Base-by-base conservation (phyloP, 1,140 invertebrate species). In the Drosophila bocqueti region DNA sequence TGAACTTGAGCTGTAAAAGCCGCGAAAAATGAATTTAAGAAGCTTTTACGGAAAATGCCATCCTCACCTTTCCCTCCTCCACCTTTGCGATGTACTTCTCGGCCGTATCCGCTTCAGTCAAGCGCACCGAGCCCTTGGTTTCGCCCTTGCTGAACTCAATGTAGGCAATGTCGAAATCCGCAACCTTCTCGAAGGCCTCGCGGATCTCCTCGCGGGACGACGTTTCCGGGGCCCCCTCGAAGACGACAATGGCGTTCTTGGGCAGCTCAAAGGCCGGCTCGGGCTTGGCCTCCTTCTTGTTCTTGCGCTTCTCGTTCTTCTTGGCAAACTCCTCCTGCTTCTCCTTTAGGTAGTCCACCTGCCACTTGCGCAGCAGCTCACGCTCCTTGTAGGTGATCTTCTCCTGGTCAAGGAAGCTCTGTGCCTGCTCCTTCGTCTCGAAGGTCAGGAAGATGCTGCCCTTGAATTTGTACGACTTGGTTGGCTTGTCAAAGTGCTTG, bases 361-460 rank as follows among this genome's bases (percentile, higher is more conserved):
- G 96, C 95, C 95, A 97, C 77, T 96, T 96, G 64, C 94, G 94
- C 8, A 96, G 93, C 36, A 98, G 93, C 63, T 96, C 95, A 4
- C 93, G 95, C 4, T 97, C 96, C 26, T 95, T 94, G 93, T 96
- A 97, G 91, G 97, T 96, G 0, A 97, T 79, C 50, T 83, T 85
- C 3, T 91, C 83, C 52, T 81, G 58, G 2, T 81, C 84, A 1
- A 93, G 69, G 81, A 96, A 96, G 47, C 94, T 93, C 76, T 96
- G 95, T 16, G 96, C 95, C 79, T 95, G 94, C 58, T 98, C 97
- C 57, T 95, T 93, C 34, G 95, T 96, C 79, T 95, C 95, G 86
- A 98, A 99, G 4, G 96, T 96, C 24, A 96, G 95, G 94, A 98
- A 98, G 55, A 98, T 95, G 9, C 98, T 99, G 46, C 98, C 98